These are phyloP conservation scores for Bothrops jararaca DNA, from an alignment of 2,113 vertebrate species.

Conservation along the genomic window DNA sequence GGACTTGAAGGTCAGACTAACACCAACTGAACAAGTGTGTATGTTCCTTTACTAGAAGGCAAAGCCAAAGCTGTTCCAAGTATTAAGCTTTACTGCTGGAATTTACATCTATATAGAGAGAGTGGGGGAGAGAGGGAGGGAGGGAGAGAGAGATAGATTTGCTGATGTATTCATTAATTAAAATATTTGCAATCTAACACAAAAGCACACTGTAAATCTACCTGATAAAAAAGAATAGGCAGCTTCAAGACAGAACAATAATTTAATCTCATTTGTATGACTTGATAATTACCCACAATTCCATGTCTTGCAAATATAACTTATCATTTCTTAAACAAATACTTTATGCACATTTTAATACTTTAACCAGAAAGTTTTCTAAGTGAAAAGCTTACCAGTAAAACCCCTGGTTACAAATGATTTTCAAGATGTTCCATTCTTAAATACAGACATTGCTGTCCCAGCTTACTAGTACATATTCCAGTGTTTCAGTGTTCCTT, in stretches of 20 bases:
- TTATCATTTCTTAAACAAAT: not conserved
- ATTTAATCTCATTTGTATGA: not conserved
- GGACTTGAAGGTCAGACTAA: constrained; percentile 7
- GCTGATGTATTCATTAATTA: not conserved
- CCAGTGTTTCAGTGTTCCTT: not conserved
- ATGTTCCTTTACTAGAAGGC: not conserved
- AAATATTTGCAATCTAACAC: not conserved
- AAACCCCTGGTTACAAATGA: not conserved
- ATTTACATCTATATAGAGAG: not conserved
- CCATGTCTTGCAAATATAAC: constrained; percentile 11
- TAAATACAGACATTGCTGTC: constrained; percentile 6
- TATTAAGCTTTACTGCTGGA: not conserved
- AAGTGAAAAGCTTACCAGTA: not conserved
- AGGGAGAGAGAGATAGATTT: not conserved
- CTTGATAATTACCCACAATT: not conserved
- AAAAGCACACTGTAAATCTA: not conserved
- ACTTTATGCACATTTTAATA: not conserved
- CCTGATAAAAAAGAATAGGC: not conserved
- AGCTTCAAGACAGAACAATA: not conserved
- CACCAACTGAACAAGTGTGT: not conserved
- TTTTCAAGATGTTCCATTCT: constrained; percentile 33
- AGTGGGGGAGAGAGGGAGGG: not conserved
- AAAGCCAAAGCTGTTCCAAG: not conserved
- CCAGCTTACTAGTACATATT: constrained; percentile 9
- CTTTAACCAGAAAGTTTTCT: not conserved